Percentiles rank a stretch among this genome's conserved stretches.
Evolutionary conservation across 2,888 invertebrate genomes (phyloP).

Genomic region (Drosophila antonietae): DNA sequence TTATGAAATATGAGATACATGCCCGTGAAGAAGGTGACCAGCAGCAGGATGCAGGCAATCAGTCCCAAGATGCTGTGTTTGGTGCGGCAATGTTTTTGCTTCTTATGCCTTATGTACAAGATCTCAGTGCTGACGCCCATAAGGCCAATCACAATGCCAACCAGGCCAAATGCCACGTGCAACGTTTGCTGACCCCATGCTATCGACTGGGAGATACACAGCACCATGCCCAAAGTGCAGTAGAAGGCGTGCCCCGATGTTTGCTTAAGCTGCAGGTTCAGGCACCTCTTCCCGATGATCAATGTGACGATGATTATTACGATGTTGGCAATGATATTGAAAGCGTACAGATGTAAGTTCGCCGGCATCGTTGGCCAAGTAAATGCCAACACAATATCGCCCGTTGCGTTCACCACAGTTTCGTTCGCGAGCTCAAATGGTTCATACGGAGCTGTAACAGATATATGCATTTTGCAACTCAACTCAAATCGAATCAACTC

Average conservation of each 20-base stretch:
- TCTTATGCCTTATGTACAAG: neutral
- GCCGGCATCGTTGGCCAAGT: neutral
- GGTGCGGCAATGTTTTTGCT: slow-evolving; percentile 7
- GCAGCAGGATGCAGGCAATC: slow-evolving; percentile 8
- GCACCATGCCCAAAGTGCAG: slow-evolving; percentile 26
- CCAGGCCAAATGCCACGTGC: slow-evolving; percentile 36
- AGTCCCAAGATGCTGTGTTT: slow-evolving; percentile 46
- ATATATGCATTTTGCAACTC: no score
- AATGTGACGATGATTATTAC: slow-evolving; percentile 15
- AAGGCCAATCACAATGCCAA: slow-evolving; percentile 16
- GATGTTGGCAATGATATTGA: neutral
- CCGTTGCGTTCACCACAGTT: slow-evolving; percentile 13
- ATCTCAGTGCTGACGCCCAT: slow-evolving; percentile 27
- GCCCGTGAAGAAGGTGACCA: slow-evolving; percentile 9
- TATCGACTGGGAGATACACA: slow-evolving; percentile 28
- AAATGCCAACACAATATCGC: neutral
- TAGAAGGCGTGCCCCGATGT: slow-evolving; percentile 41
- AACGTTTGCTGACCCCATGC: neutral
- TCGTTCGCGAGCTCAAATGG: neutral
- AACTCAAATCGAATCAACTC: no score
- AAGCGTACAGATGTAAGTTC: neutral
- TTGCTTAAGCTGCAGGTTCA: slow-evolving; percentile 4
- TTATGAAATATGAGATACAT: neutral
- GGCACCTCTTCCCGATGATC: slow-evolving; percentile 25
- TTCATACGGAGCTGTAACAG: no score